These are phyloP conservation scores for Acromyrmex heyeri DNA, from an alignment of 1,140 invertebrate species.

Conservation along the genomic window DNA sequence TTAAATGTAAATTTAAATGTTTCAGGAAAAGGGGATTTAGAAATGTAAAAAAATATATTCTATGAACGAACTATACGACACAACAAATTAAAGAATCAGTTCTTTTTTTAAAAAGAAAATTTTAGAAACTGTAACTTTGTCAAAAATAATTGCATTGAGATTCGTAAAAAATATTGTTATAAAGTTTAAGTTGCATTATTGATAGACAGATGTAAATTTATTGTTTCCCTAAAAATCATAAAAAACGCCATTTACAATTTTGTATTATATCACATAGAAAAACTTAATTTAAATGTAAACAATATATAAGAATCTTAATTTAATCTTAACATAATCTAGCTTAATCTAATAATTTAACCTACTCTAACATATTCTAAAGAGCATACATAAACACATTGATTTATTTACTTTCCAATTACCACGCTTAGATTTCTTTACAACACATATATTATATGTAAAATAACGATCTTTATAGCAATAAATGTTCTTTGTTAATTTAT, in stretches of 20 bases:
- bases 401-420: no score
- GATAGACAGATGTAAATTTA: neutral
- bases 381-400: no score
- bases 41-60: conserved; percentile 17
- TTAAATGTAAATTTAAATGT: neutral
- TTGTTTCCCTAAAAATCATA: neutral
- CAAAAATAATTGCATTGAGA: neutral
- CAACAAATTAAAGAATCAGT: neutral
- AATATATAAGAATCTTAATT: no score
- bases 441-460: no score
- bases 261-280: neutral
- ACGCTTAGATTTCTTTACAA: no score
- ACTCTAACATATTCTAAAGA: no score
- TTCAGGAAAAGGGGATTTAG: neutral
- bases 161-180: neutral
- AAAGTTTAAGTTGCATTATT: neutral
- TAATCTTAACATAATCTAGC: no score
- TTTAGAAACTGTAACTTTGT: neutral
- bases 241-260: neutral
- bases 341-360: no score
- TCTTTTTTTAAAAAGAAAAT: neutral
- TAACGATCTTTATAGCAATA: neutral
- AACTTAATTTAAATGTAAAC: no score
- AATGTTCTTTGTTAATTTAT: neutral
- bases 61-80: neutral